Base-by-base conservation (phyloP, 2,888 invertebrate species). In the Terebella lapidaria region DNA sequence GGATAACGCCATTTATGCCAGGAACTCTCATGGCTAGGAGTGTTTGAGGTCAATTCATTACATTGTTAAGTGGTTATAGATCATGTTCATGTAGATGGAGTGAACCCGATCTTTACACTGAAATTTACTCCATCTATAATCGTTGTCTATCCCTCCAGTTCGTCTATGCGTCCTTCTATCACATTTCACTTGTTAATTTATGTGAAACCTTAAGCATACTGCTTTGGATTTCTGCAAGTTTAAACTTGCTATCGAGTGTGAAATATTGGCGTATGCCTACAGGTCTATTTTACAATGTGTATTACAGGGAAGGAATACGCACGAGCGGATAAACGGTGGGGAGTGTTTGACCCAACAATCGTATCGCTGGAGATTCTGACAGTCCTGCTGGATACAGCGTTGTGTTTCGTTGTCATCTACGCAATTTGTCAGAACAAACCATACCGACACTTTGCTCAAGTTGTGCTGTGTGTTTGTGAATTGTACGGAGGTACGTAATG, bases 261-360 rank as follows among this genome's bases (percentile, higher is more conserved):
- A n/a, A n/a, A n/a, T n/a, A n/a, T n/a, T n/a, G n/a, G n/a, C n/a
- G n/a, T n/a, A n/a, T n/a, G n/a, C n/a, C n/a, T n/a, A n/a, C n/a
- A n/a, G n/a, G n/a, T n/a, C n/a, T n/a, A n/a, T n/a, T n/a, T n/a
- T n/a, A n/a, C n/a, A n/a, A n/a, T n/a, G n/a, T 49, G 15, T 10
- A 42, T 65, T 66, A 18, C 63, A 78, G 78, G 77, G 77, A 74
- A 78, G 61, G 78, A 78, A 56, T 78, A 78, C 68, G 76, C 74
- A 10, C 72, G 73, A 56, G 75, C 77, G n/a, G 78, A 78, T 59
- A 66, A 67, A n/a, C 67, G 78, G n/a, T 78, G 76, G 76, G 67
- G 73, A 55, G 69, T 72, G 42, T 74, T 74, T 1, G 77, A 78
- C 59, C 76, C 77, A 2, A 75, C 72, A 1, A 66, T 78, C 47